These are phyloP conservation scores for Hydroisotoma schaefferi DNA, from an alignment of 2,888 invertebrate species.

Conservation along the genomic window DNA sequence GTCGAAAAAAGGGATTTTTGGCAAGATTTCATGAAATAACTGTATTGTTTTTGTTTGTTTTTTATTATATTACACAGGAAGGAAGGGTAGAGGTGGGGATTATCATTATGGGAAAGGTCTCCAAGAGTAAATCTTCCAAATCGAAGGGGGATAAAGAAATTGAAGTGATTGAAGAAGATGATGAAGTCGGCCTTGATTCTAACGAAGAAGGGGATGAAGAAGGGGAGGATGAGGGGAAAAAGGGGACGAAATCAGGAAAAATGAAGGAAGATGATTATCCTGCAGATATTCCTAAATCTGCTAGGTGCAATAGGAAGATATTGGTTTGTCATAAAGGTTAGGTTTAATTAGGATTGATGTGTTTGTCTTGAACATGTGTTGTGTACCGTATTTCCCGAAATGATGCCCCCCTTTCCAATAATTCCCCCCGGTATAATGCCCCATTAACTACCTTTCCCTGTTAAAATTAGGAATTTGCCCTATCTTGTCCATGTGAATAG, in stretches of 20 bases:
- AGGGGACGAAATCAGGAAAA: too few relatives aligned
- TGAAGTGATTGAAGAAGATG: slow-evolving; percentile 9
- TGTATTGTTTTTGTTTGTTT: not conserved
- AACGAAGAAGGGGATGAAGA: slow-evolving; percentile 9
- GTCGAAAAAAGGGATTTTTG: too few relatives aligned
- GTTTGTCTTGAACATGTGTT: too few relatives aligned
- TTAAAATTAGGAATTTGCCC: too few relatives aligned
- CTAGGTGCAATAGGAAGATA: slow-evolving; percentile 20
- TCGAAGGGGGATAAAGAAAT: slow-evolving; percentile 8
- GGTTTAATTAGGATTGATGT: not conserved
- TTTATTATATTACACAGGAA: not conserved
- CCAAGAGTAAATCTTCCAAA: not conserved
- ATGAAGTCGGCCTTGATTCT: slow-evolving; percentile 3
- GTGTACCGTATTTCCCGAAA: not conserved
- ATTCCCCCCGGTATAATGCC: too few relatives aligned
- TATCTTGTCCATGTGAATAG: too few relatives aligned
- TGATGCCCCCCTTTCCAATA: not conserved
- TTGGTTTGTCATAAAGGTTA: slow-evolving; percentile 30
- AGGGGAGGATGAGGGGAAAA: slow-evolving; percentile 14
- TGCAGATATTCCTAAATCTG: slow-evolving; percentile 15
- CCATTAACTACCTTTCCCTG: too few relatives aligned
- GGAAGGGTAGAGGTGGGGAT: not conserved
- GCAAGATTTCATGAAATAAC: too few relatives aligned
- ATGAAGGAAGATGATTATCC: slow-evolving; percentile 6
- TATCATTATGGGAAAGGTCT: not conserved